Evolutionary conservation across 2,888 invertebrate species (phyloP), one percentile per base, ranked within the genome.

Genomic region (Drosophila meridionalis): DNA sequence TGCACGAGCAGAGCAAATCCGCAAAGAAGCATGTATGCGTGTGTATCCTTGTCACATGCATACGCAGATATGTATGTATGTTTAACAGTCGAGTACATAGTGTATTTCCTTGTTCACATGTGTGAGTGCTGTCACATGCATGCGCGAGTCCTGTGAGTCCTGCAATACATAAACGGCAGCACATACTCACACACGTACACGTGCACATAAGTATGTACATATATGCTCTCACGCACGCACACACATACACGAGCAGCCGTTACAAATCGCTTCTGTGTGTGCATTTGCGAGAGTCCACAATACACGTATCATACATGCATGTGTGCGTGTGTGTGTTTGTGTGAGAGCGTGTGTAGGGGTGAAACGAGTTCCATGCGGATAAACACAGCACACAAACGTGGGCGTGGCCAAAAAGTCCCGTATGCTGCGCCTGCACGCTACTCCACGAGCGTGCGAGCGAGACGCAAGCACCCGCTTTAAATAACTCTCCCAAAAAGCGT

Each of bases 401-500:
- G 81, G 81, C 83, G 81, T 80, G 81, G 81, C 81, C 66, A 68
- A 70, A 57, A 76, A 48, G 32, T 64, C 63, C 73, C 56, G 73
- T 56, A 67, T 80, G 60, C 59, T 73, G 57, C 59, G 48, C 40
- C 55, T 56, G 64, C 43, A 42, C 58, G 62, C 50, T 52, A 53
- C 48, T 53, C 36, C 38, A 59, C 12, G 36, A 4, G 59, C 4
- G 78, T 64, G 76, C 55, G 67, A 79, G 77, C 48, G 69, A 70
- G 69, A 73, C 30, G 62, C 53, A 45, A 40, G 38, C 60, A 63
- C 20, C 63, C 74, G 52, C 58, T 53, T 63, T 48, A 64, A 80
- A 80, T 69, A 78, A 79, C 80, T 80, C 78, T 73, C 67, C 73
- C 69, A 38, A 73, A 79, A 80, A 80, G 74, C 74, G 77, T 77